Evolutionary conservation across 2,888 invertebrate species (phyloP).

Genomic region (Drosophila demipolita): DNA sequence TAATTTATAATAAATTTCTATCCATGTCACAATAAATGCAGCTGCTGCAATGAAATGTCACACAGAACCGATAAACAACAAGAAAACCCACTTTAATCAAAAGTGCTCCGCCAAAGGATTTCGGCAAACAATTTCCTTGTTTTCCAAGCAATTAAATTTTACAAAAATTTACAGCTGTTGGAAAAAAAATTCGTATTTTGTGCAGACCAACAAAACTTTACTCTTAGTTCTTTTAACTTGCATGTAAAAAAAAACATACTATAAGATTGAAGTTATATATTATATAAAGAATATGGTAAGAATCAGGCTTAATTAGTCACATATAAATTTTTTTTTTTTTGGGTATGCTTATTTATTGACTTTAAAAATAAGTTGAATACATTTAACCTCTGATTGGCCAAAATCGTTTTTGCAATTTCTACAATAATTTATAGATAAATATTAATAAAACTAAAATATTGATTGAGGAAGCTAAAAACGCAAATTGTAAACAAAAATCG

Average conservation of each 20-base stretch:
- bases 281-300: background rate
- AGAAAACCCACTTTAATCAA: background rate
- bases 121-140: background rate
- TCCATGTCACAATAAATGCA: constrained; percentile 5
- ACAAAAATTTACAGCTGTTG: background rate
- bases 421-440: background rate
- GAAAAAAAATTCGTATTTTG: background rate
- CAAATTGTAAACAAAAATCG: constrained; percentile 3
- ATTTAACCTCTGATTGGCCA: background rate
- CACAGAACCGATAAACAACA: background rate
- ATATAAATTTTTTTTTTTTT: background rate
- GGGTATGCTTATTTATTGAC: background rate
- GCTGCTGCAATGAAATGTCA: background rate
- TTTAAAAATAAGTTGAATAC: background rate
- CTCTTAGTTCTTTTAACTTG: background rate
- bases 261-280: no score
- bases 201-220: background rate
- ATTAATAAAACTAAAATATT: background rate
- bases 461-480: background rate
- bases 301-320: background rate
- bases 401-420: background rate
- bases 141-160: background rate
- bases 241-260: background rate
- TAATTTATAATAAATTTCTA: constrained; percentile 47
- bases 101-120: background rate